These are phyloP conservation scores for Erythrocercus mccallii DNA, from an alignment of 2,113 vertebrate genomes.

Conservation along the genomic window DNA sequence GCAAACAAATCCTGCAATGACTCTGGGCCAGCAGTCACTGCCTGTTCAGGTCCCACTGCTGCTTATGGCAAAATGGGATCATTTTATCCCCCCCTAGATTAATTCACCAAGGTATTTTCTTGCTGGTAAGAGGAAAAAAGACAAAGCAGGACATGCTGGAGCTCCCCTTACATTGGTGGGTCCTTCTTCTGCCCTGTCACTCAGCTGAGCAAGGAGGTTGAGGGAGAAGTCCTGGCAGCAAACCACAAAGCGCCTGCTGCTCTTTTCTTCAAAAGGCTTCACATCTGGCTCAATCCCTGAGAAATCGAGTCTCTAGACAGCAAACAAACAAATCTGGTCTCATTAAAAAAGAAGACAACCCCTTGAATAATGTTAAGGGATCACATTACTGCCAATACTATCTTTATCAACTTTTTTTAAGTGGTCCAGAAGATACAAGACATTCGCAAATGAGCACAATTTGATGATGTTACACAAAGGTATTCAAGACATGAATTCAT, in stretches of 20 bases:
- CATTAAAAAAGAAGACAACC: background rate
- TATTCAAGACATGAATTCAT: background rate
- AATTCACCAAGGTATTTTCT: background rate
- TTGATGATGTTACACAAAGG: background rate
- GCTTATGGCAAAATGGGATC: background rate
- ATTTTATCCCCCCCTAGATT: background rate
- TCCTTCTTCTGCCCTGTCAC: constrained; percentile 78
- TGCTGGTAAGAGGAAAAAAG: background rate
- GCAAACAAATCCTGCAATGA: background rate
- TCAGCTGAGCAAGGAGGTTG: constrained; percentile 87
- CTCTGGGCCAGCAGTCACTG: accelerated
- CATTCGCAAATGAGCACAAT: background rate
- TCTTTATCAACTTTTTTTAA: background rate
- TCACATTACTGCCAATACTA: background rate
- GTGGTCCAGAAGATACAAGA: background rate
- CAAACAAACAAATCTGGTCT: background rate
- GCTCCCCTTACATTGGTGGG: constrained; percentile 84
- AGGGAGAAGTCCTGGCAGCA: constrained; percentile 92
- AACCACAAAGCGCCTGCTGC: constrained; percentile 85
- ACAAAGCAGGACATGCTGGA: background rate
- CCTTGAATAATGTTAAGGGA: background rate
- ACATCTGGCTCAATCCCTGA: constrained; percentile 94
- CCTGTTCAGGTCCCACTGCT: background rate
- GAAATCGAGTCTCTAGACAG: constrained; percentile 88
- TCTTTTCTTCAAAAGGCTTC: constrained; percentile 93